phyloP scores from a whole-genome alignment of 2,888 invertebrate species.

The Noctua janthina region DNA sequence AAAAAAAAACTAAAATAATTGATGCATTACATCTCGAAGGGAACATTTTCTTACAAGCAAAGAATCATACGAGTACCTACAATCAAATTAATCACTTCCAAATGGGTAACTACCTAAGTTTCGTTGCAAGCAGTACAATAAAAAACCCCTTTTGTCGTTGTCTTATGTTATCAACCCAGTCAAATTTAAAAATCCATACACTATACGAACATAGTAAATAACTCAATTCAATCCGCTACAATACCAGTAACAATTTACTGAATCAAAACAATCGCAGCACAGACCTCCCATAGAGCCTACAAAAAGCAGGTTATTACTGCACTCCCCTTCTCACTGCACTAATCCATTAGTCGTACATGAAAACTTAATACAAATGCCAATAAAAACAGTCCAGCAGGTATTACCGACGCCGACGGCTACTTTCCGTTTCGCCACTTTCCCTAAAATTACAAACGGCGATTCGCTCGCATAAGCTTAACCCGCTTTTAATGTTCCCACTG shows the following conservation, averaged over 20 bases:
- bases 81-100: background rate
- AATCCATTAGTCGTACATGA: slow-evolving; percentile 88
- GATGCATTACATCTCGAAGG: too few species aligned
- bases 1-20: background rate
- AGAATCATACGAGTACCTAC: background rate
- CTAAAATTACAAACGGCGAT: background rate
- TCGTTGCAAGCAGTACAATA: background rate
- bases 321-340: slow-evolving; percentile 78
- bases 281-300: slow-evolving; percentile 34
- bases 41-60: background rate
- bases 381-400: slow-evolving; percentile 83
- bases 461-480: background rate
- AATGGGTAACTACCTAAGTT: background rate
- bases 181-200: background rate
- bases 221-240: background rate
- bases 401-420: slow-evolving; percentile 28
- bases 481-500: too few species aligned
- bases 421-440: background rate
- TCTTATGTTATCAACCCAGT: background rate
- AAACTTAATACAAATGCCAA: slow-evolving; percentile 85
- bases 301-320: slow-evolving; percentile 52
- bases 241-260: background rate
- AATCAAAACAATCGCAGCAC: slow-evolving; percentile 35
- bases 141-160: background rate
- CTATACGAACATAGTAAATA: background rate